Percentiles rank a stretch among this genome's conserved stretches.
These are phyloP conservation scores for Conus canariensis DNA, from an alignment of 2,888 invertebrate genomes.

Conservation along the genomic window DNA sequence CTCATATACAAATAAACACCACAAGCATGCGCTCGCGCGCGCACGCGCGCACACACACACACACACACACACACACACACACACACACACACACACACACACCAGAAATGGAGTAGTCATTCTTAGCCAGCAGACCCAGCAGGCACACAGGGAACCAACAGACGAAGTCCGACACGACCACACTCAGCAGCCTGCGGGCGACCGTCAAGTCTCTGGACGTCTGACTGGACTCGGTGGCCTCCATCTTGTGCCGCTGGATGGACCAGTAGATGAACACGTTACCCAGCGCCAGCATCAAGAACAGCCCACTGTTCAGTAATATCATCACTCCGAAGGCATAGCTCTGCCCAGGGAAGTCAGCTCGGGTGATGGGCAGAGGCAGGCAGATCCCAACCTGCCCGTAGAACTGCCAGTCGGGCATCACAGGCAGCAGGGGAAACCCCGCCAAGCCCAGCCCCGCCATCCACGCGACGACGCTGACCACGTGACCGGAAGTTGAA, in stretches of 20 bases:
- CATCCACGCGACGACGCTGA: background rate
- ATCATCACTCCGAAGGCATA: conserved; percentile 24
- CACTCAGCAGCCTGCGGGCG: conserved; percentile 8
- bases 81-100: background rate
- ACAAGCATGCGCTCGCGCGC: background rate
- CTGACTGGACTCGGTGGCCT: background rate
- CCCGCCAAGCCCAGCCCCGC: background rate
- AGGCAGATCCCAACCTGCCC: conserved; percentile 15
- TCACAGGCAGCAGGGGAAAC: background rate
- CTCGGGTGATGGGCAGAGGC: conserved; percentile 14
- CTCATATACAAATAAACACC: background rate
- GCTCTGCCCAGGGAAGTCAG: background rate
- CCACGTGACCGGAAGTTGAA: conserved; percentile 13
- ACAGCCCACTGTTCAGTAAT: conserved; percentile 13
- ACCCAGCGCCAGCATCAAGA: background rate
- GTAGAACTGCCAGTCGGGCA: background rate
- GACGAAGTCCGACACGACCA: conserved; percentile 8
- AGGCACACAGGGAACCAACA: conserved; percentile 17
- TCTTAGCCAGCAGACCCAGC: background rate
- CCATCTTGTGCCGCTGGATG: conserved; percentile 26
- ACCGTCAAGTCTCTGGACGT: conserved; percentile 16
- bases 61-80: background rate
- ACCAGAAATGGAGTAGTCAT: background rate
- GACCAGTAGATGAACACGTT: conserved; percentile 3
- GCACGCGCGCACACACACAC: background rate